Base-by-base conservation (phyloP, 2,888 invertebrate species). In the Drosophila dives region DNA sequence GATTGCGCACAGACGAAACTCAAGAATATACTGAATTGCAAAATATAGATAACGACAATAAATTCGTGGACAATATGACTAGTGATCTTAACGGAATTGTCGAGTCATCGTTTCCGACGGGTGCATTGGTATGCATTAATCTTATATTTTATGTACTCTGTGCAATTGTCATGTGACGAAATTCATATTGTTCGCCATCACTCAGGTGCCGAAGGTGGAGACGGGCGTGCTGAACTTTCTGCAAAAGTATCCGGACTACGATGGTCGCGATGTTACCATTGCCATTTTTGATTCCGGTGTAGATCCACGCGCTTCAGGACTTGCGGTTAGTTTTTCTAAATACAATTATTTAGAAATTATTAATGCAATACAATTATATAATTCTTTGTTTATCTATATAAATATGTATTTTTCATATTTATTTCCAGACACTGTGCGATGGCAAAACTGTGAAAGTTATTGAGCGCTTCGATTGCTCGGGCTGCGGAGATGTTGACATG, bases 251-350 rank as follows among this genome's bases (percentile, higher is more conserved):
- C 97, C 98, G 0, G 94, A 95, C 64, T 98, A 96, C 92, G 98
- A 99, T 95, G 99, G 99, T 48, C 95, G 98, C 90, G 97, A 96
- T 87, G 96, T 97, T 60, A 94, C 97, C 80, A 98, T 99, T 92
- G 99, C 99, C 50, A 97, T 99, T 92, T 96, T 99, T 86, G 99
- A 99, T 94, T 99, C 99, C 4, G 99, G 99, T 11, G 97, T 99
- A 63, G 99, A 99, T 94, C 99, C 99, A 32, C 98, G 97, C 54
- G 98, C 98, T 11, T 95, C 97, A 76, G 99, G 99, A 74, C 95
- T 99, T 85, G 96, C 97, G 96, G 99, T 97, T 63, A 69, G 45
- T 77, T 45, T 2, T 17, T 29, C 15, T 11, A 1, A 0, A n/a
- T n/a, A n/a, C 15, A 2, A 32, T 3, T 6, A 48, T 10, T n/a